A percentile compares a stretch with the other conserved stretches of the same genome.
phyloP scores from a whole-genome alignment of 2,113 vertebrate species.

The Podilymbus podiceps region DNA sequence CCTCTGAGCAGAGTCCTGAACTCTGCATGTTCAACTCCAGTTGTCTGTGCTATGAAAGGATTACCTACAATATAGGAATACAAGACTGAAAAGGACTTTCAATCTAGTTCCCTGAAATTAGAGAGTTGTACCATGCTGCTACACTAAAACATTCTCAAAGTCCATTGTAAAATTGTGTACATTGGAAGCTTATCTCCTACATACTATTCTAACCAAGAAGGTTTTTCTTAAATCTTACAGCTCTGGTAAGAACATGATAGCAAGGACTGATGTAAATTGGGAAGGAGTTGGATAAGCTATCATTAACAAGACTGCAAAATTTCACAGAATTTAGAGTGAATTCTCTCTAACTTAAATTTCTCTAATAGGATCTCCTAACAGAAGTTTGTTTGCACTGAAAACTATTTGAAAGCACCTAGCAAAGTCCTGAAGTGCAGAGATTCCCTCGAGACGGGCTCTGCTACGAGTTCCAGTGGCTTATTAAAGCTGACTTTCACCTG shows the following conservation, averaged over 20 bases:
- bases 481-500: not conserved
- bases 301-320: not conserved
- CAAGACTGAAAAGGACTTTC: not conserved
- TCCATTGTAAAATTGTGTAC: not conserved
- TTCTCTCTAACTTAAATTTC: not conserved
- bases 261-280: not conserved
- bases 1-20: not conserved
- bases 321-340: not conserved
- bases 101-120: not conserved
- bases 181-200: not conserved
- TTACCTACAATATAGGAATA: not conserved
- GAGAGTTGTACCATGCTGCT: not conserved
- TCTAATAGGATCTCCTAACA: not conserved
- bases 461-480: not conserved
- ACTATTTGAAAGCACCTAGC: not conserved
- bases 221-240: not conserved
- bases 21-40: not conserved
- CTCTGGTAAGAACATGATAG: not conserved
- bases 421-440: not conserved
- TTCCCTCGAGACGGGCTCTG: not conserved
- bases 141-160: not conserved
- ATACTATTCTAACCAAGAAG: not conserved
- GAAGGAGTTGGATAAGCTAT: not conserved
- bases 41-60: not conserved
- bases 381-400: not conserved